These are phyloP conservation scores for Tragopan temminckii DNA, from an alignment of 2,797 vertebrate genomes.

Conservation along the genomic window DNA sequence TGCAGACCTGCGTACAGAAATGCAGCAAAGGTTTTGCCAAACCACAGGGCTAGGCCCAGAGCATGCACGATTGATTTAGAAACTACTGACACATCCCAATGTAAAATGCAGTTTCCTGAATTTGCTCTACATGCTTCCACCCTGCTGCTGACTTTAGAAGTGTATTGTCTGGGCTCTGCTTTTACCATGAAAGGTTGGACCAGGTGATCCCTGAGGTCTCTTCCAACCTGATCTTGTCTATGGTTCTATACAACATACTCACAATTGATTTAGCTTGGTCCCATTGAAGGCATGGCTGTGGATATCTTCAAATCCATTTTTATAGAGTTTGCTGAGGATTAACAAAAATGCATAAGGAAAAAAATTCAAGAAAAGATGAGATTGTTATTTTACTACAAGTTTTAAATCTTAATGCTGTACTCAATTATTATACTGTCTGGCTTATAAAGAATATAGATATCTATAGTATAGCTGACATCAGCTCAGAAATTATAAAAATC, in stretches of 20 bases:
- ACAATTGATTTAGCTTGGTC: conserved; percentile 90
- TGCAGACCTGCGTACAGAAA: neutral
- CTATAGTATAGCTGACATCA: neutral
- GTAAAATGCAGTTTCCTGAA: neutral
- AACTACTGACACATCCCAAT: neutral
- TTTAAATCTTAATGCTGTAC: neutral
- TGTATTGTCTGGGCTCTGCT: neutral
- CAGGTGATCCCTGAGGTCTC: neutral
- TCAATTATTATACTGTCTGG: neutral
- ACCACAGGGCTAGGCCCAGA: neutral
- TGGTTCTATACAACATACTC: conserved; percentile 69
- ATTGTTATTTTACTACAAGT: neutral
- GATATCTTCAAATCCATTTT: conserved; percentile 93
- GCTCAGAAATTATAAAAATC: neutral
- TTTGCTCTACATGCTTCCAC: neutral
- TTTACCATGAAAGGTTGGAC: neutral
- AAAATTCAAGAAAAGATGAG: neutral
- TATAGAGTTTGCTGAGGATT: conserved; percentile 87
- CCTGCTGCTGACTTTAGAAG: neutral
- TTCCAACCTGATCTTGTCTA: neutral
- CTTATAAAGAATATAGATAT: neutral
- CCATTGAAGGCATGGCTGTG: conserved; percentile 91
- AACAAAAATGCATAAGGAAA: neutral
- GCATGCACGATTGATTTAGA: rapidly evolving
- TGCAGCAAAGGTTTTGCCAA: neutral